Percentiles rank a stretch among this genome's conserved stretches.
phyloP scores from a whole-genome alignment of 2,797 vertebrate genomes.

The Oreortyx pictus region DNA sequence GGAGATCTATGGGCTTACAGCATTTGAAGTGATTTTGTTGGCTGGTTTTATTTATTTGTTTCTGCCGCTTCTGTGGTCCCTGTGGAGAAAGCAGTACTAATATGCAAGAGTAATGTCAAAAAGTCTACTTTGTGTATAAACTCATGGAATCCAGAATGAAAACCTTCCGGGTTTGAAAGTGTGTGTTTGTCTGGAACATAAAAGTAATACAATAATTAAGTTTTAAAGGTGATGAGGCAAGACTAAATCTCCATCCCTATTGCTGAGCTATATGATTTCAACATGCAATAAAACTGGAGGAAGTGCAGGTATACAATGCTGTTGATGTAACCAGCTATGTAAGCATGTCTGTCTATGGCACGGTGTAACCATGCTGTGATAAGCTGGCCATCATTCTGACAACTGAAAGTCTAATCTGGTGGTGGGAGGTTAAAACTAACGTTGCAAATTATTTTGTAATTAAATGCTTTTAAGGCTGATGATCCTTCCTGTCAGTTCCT shows the following conservation, averaged over 20 bases:
- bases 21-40: background rate
- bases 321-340: background rate
- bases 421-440: background rate
- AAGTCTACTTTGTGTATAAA: background rate
- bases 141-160: background rate
- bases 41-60: background rate
- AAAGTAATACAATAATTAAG: background rate
- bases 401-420: background rate
- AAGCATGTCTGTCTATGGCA: background rate
- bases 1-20: background rate
- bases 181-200: background rate
- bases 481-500: background rate
- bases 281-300: background rate
- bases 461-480: background rate
- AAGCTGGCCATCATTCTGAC: background rate
- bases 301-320: background rate
- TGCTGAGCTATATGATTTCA: slow-evolving; percentile 1
- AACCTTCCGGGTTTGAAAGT: background rate
- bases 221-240: background rate
- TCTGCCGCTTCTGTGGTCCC: background rate
- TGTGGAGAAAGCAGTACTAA: background rate
- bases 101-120: background rate
- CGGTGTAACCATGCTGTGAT: background rate
- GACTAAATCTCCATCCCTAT: background rate
- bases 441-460: background rate